Base-by-base conservation (phyloP, 37 sponge, comb jelly and placozoan genomes). In the Petrosia ficiformis region DNA sequence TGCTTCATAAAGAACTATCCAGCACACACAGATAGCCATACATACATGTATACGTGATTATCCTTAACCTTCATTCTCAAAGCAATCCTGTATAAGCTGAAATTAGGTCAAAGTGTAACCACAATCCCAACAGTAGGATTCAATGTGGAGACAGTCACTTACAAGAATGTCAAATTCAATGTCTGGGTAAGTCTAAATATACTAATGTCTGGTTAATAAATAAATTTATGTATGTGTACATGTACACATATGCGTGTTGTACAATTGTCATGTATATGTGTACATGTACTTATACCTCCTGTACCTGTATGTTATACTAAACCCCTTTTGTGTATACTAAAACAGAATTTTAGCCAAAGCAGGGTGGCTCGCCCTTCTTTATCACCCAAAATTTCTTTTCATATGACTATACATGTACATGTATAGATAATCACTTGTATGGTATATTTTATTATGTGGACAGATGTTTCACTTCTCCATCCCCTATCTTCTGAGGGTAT, bases 91-190 rank as follows among this genome's bases (percentile, higher is more conserved):
- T 94, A 96, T 82, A 93, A 94, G 73, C 75, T 96, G 58, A 96
- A 96, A 69, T 48, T 96, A 56, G 97, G 97, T 4, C 87, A 96
- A 70, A 82, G 81, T 35, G 95, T 96, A 36, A 96, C 97, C 5
- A 96, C 97, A 21, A 93, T 96, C 6, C 94, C 97, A 0, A 96
- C 97, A 29, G 97, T 96, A 0, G 94, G 97, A 25, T 97, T 97
- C 87, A 97, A 97, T 43, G 97, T 97, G 52, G 97, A 97, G 77
- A 97, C 94, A 22, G 97, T 97, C 32, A 91, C 93, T 1, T 97
- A 94, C 80, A 97, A 94, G 57, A 97, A 97, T 71, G 92, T 97
- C 69, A 97, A 97, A 76, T 94, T 97, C 66, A 97, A 97, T 77
- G 94, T 97, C 22, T 97, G 97, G 97, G 97, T 97, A 73, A 87